These are phyloP conservation scores for Eptatretus atami DNA, from an alignment of 2,797 vertebrate genomes.

Conservation along the genomic window DNA sequence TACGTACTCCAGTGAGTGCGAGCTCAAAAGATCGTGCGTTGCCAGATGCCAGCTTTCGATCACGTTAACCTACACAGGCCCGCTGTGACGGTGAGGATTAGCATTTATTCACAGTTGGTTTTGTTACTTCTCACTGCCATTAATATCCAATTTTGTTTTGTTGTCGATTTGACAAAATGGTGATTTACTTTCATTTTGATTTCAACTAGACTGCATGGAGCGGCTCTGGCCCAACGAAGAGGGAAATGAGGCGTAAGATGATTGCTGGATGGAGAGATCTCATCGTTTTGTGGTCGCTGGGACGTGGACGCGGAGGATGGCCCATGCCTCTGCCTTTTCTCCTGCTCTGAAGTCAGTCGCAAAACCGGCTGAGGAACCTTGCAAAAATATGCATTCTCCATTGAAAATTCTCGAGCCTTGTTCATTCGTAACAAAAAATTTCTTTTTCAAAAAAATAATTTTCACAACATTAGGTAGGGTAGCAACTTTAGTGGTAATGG, in stretches of 20 bases:
- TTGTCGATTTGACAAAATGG: too few relatives aligned
- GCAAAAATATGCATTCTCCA: not conserved
- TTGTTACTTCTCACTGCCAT: too few relatives aligned
- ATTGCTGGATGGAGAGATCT: constrained; percentile 58
- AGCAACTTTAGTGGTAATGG: too few relatives aligned
- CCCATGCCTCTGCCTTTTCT: constrained; percentile 50
- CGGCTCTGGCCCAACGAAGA: constrained; percentile 13
- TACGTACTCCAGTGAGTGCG: constrained; percentile 39
- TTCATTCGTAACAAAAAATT: too few relatives aligned
- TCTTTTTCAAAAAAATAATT: too few relatives aligned
- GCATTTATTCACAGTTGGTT: too few relatives aligned
- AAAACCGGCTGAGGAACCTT: constrained; percentile 14
- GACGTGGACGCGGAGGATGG: constrained; percentile 68
- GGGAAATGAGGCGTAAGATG: constrained; percentile 43
- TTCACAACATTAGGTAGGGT: too few relatives aligned
- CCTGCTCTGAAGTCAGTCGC: constrained; percentile 27
- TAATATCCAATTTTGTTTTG: too few relatives aligned
- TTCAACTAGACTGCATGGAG: not conserved
- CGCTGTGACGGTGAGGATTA: constrained; percentile 26
- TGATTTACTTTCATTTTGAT: too few relatives aligned
- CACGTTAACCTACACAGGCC: constrained; percentile 22
- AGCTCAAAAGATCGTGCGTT: constrained; percentile 32
- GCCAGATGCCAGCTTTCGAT: constrained; percentile 30
- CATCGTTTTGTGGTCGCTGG: constrained; percentile 43
- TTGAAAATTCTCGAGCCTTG: not conserved